phyloP scores from a whole-genome alignment of 1,140 invertebrate species.

The Eubasilissa regina region DNA sequence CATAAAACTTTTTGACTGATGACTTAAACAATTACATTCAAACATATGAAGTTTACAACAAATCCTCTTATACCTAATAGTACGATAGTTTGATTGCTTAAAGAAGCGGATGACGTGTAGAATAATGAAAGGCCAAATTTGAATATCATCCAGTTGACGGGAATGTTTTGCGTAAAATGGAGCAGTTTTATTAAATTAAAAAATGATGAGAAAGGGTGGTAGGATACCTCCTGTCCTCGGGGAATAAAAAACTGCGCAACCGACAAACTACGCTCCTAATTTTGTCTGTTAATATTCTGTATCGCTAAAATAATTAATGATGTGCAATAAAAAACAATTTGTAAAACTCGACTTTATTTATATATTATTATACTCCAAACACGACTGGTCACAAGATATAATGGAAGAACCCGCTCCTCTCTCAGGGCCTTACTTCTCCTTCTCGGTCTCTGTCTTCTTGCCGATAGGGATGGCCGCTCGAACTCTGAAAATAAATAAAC shows the following conservation, averaged over 20 bases:
- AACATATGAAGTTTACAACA: conserved; percentile 28
- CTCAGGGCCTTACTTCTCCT: conserved; percentile 82
- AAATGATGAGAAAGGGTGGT: too few species aligned
- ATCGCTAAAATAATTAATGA: conserved; percentile 25
- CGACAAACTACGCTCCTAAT: too few species aligned
- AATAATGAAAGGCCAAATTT: conserved; percentile 10
- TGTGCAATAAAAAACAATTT: conserved; percentile 39
- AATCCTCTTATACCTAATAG: conserved; percentile 21
- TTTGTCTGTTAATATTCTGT: not conserved
- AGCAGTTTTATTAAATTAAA: too few species aligned
- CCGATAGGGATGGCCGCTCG: conserved; percentile 92
- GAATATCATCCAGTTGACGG: conserved; percentile 15
- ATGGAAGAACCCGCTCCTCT: conserved; percentile 17
- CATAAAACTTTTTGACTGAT: conserved; percentile 21
- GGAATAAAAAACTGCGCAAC: too few species aligned
- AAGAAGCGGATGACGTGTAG: conserved; percentile 17
- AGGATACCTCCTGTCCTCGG: too few species aligned
- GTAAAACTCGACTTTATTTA: conserved; percentile 41
- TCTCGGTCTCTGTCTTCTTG: conserved; percentile 86
- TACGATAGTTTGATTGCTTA: not conserved
- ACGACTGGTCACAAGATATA: conserved; percentile 28
- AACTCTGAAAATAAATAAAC: conserved; percentile 77
- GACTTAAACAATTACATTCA: conserved; percentile 39
- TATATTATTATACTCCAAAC: conserved; percentile 37
- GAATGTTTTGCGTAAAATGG: conserved; percentile 22